phyloP scores from a whole-genome alignment of 2,797 vertebrate genomes.

The Pachyuromys duprasi region DNA sequence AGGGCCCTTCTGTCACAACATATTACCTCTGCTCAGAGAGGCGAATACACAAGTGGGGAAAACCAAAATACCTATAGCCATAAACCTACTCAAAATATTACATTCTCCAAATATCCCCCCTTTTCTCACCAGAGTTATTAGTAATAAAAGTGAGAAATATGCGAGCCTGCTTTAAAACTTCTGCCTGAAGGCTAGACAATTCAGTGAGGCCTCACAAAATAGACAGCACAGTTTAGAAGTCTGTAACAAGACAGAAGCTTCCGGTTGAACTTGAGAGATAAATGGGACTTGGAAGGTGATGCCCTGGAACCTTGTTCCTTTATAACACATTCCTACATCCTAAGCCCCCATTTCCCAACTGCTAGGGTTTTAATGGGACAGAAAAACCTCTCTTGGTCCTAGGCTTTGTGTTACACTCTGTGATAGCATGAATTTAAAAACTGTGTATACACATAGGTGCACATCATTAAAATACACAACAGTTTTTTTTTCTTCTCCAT shows the following conservation, averaged over 20 bases:
- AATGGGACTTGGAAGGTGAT: conserved; percentile 58
- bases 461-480: neutral
- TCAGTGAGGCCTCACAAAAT: conserved; percentile 50
- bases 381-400: neutral
- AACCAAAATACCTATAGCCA: neutral
- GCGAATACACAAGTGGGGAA: neutral
- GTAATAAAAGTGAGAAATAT: conserved; percentile 52
- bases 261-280: conserved; percentile 60
- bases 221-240: conserved; percentile 54
- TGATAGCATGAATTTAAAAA: neutral
- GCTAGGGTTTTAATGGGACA: conserved; percentile 4
- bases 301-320: conserved; percentile 11
- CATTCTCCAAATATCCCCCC: neutral
- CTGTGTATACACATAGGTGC: neutral
- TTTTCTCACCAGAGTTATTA: neutral
- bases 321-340: conserved; percentile 2
- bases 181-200: conserved; percentile 50
- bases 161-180: conserved; percentile 7
- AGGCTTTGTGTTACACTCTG: neutral
- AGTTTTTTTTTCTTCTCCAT: neutral
- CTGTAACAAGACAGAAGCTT: conserved; percentile 63
- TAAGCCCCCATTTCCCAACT: neutral
- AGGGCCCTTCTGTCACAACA: neutral
- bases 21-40: neutral
- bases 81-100: neutral